Percentiles rank a stretch among this genome's conserved stretches.
phyloP scores from a whole-genome alignment of 2,888 invertebrate species.

The Disparrhopalites patrizii region DNA sequence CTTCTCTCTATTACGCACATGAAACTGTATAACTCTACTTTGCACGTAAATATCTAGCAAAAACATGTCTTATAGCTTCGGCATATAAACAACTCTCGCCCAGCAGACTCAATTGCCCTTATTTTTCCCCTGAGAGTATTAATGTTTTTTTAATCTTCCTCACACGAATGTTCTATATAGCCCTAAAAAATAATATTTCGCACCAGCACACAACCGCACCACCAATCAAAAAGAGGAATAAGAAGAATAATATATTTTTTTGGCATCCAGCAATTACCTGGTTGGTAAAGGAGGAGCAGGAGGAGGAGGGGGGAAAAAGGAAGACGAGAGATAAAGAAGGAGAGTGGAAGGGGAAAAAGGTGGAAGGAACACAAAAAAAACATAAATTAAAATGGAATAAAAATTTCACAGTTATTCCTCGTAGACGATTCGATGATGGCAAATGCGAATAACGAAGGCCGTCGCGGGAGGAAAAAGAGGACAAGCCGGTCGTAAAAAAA shows the following conservation, averaged over 20 bases:
- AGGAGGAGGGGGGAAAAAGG: too few relatives aligned
- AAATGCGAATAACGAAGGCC: constrained; percentile 14
- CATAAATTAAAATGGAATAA: constrained; percentile 15
- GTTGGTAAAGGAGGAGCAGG: too few relatives aligned
- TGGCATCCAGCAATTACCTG: too few relatives aligned
- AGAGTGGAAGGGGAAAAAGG: background rate
- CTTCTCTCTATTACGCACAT: too few relatives aligned
- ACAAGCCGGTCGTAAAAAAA: constrained; percentile 19
- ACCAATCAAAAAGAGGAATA: too few relatives aligned
- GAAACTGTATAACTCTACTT: too few relatives aligned
- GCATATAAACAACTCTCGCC: constrained; percentile 15
- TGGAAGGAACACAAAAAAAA: background rate
- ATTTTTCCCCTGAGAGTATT: background rate
- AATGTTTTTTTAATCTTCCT: background rate
- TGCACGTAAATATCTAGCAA: too few relatives aligned
- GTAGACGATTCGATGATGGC: constrained; percentile 5
- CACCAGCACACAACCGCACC: too few relatives aligned
- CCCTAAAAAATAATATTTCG: too few relatives aligned
- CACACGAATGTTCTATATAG: too few relatives aligned
- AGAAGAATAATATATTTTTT: too few relatives aligned
- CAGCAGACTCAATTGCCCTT: background rate
- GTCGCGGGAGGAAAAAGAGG: constrained; percentile 21
- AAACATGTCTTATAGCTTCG: background rate
- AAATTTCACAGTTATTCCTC: constrained; percentile 21
- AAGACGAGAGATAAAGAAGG: background rate